Percentiles rank a stretch among this genome's conserved stretches.
phyloP scores from a whole-genome alignment of 2,888 invertebrate genomes.

The Acrobasis repandana region DNA sequence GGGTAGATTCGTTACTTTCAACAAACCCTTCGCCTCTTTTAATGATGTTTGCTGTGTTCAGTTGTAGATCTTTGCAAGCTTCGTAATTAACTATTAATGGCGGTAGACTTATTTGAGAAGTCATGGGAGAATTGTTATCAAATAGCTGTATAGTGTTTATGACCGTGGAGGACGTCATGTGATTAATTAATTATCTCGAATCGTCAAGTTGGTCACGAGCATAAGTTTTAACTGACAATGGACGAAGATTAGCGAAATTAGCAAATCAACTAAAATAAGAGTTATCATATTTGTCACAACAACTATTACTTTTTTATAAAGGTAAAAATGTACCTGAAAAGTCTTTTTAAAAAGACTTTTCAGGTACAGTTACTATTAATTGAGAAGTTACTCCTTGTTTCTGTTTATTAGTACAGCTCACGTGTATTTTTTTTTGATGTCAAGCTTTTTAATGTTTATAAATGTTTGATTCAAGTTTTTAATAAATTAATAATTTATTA shows the following conservation, averaged over 20 bases:
- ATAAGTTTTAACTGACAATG: constrained; percentile 1
- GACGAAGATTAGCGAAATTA: not conserved
- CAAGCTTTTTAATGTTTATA: too few relatives aligned
- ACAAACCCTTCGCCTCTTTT: constrained; percentile 38
- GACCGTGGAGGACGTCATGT: not conserved
- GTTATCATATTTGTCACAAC: not conserved
- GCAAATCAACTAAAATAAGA: constrained; percentile 6
- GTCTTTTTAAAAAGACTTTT: too few relatives aligned
- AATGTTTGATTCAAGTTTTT: too few relatives aligned
- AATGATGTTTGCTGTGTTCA: constrained; percentile 46
- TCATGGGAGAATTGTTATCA: not conserved
- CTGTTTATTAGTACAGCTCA: too few relatives aligned
- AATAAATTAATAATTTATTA: too few relatives aligned
- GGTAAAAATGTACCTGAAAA: too few relatives aligned
- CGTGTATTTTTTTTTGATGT: too few relatives aligned
- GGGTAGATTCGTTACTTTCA: constrained; percentile 44
- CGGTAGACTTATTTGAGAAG: not conserved
- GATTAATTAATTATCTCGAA: constrained; percentile 8
- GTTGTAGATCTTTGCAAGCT: constrained; percentile 34
- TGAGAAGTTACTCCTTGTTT: too few relatives aligned
- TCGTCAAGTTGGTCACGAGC: not conserved
- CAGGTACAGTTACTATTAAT: too few relatives aligned
- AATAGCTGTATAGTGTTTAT: not conserved
- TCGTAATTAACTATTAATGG: constrained; percentile 11
- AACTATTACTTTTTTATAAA: not conserved